Evolutionary conservation across 2,113 vertebrate genomes (phyloP).

Genomic region (Arizona elegans): DNA sequence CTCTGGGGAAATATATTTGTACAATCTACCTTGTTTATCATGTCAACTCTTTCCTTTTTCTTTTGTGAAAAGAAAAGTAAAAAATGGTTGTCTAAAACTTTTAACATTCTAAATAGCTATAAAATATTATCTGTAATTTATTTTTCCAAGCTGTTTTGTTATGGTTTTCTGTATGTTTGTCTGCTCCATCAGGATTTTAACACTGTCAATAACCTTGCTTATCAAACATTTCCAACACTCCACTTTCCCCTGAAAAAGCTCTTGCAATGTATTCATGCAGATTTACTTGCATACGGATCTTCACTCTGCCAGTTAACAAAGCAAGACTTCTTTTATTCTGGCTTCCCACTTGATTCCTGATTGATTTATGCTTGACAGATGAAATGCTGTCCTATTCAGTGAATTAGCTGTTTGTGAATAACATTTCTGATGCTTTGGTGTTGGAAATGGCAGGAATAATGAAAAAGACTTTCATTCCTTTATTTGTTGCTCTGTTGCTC

Average conservation of each 20-base stretch:
- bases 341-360: conserved; percentile 53
- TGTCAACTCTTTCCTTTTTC: not conserved
- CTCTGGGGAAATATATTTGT: conserved; percentile 28
- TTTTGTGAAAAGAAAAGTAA: conserved; percentile 31
- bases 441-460: conserved; percentile 63
- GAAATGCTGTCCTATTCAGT: conserved; percentile 44
- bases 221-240: conserved; percentile 37
- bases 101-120: conserved; percentile 43
- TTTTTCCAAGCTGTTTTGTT: conserved; percentile 61
- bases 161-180: conserved; percentile 67
- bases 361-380: conserved; percentile 63
- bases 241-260: conserved; percentile 33
- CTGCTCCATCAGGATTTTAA: conserved; percentile 69
- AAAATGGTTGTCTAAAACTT: conserved; percentile 33
- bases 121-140: conserved; percentile 29
- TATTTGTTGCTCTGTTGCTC: conserved; percentile 54
- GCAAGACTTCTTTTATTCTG: conserved; percentile 55
- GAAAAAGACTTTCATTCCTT: conserved; percentile 60
- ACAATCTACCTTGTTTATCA: conserved; percentile 3
- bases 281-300: conserved; percentile 70
- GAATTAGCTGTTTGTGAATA: conserved; percentile 47
- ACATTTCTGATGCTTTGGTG: conserved; percentile 55
- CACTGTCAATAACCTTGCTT: conserved; percentile 72
- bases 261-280: conserved; percentile 63
- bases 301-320: conserved; percentile 70